Evolutionary conservation across 2,113 vertebrate genomes (phyloP), one percentile per base, ranked within the genome.

Genomic region (Embiotoca jacksoni): DNA sequence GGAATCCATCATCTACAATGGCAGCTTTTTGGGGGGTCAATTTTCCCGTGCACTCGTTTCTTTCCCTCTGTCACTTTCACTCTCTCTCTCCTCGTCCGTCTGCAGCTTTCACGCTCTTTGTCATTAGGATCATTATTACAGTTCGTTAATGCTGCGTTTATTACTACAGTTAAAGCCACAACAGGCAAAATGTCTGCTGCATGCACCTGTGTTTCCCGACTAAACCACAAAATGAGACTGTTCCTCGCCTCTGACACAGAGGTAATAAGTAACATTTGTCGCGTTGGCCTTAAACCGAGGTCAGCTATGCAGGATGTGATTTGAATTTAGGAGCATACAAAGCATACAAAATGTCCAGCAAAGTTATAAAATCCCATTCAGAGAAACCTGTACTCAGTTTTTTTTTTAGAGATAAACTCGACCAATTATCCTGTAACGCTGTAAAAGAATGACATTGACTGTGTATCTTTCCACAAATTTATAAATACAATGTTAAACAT

Each of bases 1-100:
- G 95, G 94, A 97, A 98, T 98, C 95, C 96, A 98, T 99, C 97
- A 97, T 95, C 83, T 58, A 95, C 95, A 97, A 96, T 94, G 97
- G 95, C 88, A 94, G 96, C 94, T 96, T 95, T 95, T 97, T 92
- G 93, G 91, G 91, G 94, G 95, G 95, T 95, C 95, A 95, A 95
- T 97, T 96, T 96, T 95, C 95, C 94, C 92, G 93, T 92, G 94
- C 67, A 47, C 80, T 84, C 83, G 11, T 74, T 85, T 71, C 77
- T 84, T 80, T 85, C 83, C 78, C 64, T 86, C 84, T 78, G 83
- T 91, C 87, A 88, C 87, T 90, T 83, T 58, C 94, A 94, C 93
- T 93, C 78, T 74, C 33, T 55, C 65, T 80, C 71, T 93, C 91
- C 46, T 72, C 41, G n/a, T 63, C 58, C 69, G 54, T 69, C 64